A percentile compares a stretch with the other conserved stretches of the same genome.
phyloP scores from a whole-genome alignment of 2,797 vertebrate species.

The Natrix natrix region DNA sequence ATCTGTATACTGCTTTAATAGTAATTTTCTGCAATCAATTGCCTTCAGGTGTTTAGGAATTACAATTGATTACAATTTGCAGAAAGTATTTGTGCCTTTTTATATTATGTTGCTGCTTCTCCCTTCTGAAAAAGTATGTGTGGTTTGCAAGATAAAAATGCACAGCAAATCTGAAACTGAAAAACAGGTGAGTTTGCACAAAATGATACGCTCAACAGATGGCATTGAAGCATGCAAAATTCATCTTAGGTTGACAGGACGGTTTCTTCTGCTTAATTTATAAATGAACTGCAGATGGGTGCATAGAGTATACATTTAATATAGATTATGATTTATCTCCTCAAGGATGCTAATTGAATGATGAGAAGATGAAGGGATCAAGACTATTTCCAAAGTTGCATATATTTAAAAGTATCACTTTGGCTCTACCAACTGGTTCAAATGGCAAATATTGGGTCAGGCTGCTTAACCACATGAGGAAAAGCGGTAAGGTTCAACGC shows the following conservation, averaged over 20 bases:
- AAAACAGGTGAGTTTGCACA: conserved; percentile 15
- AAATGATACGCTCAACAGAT: conserved; percentile 24
- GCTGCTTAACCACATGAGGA: neutral
- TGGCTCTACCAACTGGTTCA: neutral
- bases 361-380: neutral
- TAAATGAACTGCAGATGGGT: conserved; percentile 7
- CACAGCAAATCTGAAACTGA: neutral
- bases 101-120: neutral
- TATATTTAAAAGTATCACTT: neutral
- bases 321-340: neutral
- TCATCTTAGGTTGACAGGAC: neutral
- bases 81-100: neutral
- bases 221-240: conserved; percentile 3
- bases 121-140: conserved; percentile 21
- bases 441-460: neutral
- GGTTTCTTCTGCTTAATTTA: conserved; percentile 15
- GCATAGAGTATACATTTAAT: neutral
- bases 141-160: conserved; percentile 25
- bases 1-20: neutral
- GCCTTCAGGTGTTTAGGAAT: neutral
- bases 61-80: neutral
- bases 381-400: neutral
- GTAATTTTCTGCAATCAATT: neutral
- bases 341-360: conserved; percentile 15
- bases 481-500: neutral